Conservation (phyloP, 30 jellyfish, hydroid and myxozoan species). For the Hydractinia symbiolongicarpus region DNA sequence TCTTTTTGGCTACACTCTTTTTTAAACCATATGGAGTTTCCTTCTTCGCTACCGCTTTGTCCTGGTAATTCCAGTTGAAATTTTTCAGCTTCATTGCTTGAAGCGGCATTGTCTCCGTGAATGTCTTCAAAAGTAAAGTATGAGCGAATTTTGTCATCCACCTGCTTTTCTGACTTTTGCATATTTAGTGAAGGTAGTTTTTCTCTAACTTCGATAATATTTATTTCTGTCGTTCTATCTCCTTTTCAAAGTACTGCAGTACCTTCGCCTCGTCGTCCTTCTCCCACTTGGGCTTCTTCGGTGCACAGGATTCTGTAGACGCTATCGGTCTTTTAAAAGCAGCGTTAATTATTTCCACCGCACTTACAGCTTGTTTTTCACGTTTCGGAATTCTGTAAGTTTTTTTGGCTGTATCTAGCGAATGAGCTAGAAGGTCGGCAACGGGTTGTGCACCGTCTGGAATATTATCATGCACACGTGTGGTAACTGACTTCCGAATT, state of each 20-base stretch:
- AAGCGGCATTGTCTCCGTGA: too few relatives aligned
- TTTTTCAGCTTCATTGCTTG: not conserved
- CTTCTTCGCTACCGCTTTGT: not conserved
- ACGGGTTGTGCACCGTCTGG: conserved; percentile 2
- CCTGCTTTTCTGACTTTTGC: conserved; percentile 13
- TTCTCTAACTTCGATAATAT: too few relatives aligned
- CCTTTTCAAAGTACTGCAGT: not conserved
- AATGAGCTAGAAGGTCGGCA: conserved; percentile 1
- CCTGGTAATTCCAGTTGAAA: conserved; percentile 8
- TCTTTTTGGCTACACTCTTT: not conserved
- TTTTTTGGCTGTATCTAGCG: not conserved
- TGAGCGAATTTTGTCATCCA: not conserved
- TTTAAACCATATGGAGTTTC: not conserved
- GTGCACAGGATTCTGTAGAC: not conserved
- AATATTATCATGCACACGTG: not conserved
- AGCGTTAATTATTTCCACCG: not conserved
- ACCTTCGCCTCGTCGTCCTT: not conserved
- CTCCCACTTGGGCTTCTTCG: not conserved
- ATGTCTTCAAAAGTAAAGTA: too few relatives aligned
- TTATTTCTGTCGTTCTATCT: too few relatives aligned
- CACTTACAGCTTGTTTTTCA: conserved; percentile 12
- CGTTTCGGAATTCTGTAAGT: conserved; percentile 3
- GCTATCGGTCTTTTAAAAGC: too few relatives aligned
- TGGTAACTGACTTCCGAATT: not conserved
- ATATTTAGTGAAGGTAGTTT: too few relatives aligned